These are phyloP conservation scores for Apis cerana DNA, from an alignment of 1,140 invertebrate species.

Conservation along the genomic window DNA sequence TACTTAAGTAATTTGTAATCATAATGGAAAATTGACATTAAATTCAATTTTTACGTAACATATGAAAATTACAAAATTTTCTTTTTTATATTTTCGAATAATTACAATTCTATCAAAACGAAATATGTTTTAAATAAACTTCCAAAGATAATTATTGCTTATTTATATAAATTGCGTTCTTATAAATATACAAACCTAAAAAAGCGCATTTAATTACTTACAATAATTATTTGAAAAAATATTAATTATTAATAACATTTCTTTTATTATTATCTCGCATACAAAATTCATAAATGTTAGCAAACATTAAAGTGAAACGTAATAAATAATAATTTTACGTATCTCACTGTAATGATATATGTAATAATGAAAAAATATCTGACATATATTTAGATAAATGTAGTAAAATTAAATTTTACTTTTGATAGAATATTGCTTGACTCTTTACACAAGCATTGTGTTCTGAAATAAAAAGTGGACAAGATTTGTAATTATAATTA, in stretches of 20 bases:
- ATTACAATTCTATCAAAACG: neutral
- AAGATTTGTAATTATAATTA: neutral
- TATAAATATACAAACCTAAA: slow-evolving; percentile 10
- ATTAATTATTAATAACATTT: neutral
- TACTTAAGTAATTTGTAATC: neutral
- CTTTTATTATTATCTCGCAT: neutral
- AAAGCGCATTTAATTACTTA: neutral
- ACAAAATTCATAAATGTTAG: neutral
- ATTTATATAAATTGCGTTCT: neutral
- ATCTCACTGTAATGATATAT: neutral
- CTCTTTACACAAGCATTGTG: neutral
- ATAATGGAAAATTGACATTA: neutral
- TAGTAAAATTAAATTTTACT: neutral
- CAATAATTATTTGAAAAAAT: no score
- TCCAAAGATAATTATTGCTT: neutral
- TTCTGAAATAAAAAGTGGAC: neutral
- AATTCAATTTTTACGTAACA: neutral
- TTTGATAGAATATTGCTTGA: neutral
- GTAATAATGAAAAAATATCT: slow-evolving; percentile 3
- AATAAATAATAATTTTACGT: neutral
- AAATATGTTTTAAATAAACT: slow-evolving; percentile 17
- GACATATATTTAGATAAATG: neutral
- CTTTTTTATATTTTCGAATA: neutral
- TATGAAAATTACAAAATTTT: neutral
- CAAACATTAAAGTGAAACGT: neutral